Base-by-base conservation (phyloP, 2,797 vertebrate genomes). In the Vipera latastei region DNA sequence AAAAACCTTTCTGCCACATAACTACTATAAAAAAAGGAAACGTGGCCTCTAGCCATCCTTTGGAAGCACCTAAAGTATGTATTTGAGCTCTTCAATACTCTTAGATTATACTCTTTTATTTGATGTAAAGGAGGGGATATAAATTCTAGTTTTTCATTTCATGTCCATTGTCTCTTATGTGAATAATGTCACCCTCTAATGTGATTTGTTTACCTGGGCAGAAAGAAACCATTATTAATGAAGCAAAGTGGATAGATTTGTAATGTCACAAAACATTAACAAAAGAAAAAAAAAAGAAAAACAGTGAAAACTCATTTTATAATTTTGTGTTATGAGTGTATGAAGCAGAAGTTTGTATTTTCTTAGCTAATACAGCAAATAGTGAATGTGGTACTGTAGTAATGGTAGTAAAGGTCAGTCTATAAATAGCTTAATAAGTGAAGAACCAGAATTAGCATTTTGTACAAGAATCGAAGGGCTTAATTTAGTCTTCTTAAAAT, bases 361-460 rank as follows among this genome's bases (percentile, higher is more conserved):
- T 56, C 16, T 8, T 38, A 73, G 55, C 86, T 56, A 28, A 78
- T 90, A 83, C 18, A 57, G 25, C 69, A 78, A 38, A 83, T 32
- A 57, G 20, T 91, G 89, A 94, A 20, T 26, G 92, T 63, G 28
- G 61, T 63, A 63, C 26, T 63, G 9, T 63, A 63, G 60, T 63
- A 63, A 63, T 25, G 90, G 78, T 44, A 94, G 88, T 90, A 86
- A 26, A 85, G 53, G 38, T 94, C 60, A 89, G 59, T 38, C 38
- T 0, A 25, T 26, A 94, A 91, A 92, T 85, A 63, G 32, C 60
- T 90, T 0, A 90, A 89, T 92, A 38, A 92, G n/a, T 88, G 63
- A 83, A 93, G 89, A 28, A 51, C 57, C n/a, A 88, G 88, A 86
- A 90, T 90, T 83, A 90, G 61, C 63, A 51, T 59, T 93, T 90